Percentiles rank a stretch among this genome's conserved stretches.
phyloP scores from a whole-genome alignment of 2,113 vertebrate species.

The Guaruba guarouba region DNA sequence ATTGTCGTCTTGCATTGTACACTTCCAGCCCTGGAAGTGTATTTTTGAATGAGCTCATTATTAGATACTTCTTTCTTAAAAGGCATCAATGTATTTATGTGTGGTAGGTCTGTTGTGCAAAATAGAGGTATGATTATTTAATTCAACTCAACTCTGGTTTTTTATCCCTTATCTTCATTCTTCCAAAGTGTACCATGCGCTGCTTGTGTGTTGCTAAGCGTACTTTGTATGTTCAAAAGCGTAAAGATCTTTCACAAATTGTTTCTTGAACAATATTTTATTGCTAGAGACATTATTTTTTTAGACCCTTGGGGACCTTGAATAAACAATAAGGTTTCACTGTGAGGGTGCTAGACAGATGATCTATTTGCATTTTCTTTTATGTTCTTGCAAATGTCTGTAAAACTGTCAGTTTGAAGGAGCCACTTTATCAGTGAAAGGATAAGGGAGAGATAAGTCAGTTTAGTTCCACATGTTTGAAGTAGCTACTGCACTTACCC shows the following conservation, averaged over 20 bases:
- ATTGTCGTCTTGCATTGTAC: not conserved
- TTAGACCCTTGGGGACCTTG: conserved; percentile 68
- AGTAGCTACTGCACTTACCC: conserved; percentile 80
- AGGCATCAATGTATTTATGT: not conserved
- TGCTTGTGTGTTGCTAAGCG: not conserved
- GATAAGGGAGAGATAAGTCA: conserved; percentile 86
- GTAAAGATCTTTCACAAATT: not conserved
- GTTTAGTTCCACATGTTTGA: conserved; percentile 86
- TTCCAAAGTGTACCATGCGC: not conserved
- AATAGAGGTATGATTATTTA: not conserved
- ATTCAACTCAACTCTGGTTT: not conserved
- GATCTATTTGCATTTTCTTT: conserved; percentile 81
- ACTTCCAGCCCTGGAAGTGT: not conserved
- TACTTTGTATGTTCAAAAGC: not conserved
- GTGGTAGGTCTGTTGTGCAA: not conserved
- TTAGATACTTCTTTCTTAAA: not conserved
- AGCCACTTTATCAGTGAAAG: conserved; percentile 83
- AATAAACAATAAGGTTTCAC: conserved; percentile 73
- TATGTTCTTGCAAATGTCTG: conserved; percentile 80
- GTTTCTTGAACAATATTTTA: conserved; percentile 67
- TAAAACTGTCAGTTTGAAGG: conserved; percentile 79
- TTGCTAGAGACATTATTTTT: conserved; percentile 67
- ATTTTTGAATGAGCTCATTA: not conserved
- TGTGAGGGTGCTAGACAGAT: conserved; percentile 72
- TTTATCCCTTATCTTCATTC: not conserved